These are phyloP conservation scores for Eubasilissa splendida DNA, from an alignment of 2,888 invertebrate species.

Conservation along the genomic window DNA sequence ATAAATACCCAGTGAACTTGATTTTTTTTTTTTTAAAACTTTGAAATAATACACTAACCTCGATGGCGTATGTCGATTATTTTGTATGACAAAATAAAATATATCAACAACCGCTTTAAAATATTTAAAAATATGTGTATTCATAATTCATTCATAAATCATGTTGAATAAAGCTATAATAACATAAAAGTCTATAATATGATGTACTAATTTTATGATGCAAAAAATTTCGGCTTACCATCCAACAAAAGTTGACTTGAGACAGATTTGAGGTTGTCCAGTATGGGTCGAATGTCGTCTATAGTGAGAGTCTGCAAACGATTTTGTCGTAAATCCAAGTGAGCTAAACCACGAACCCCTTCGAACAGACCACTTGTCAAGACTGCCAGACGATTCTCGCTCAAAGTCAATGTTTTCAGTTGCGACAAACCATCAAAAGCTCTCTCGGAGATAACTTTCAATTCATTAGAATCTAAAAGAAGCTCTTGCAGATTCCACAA, in stretches of 20 bases:
- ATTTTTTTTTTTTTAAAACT: too few relatives aligned
- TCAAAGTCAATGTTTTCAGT: constrained; percentile 80
- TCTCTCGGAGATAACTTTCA: constrained; percentile 82
- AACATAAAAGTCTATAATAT: too few relatives aligned
- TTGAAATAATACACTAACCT: too few relatives aligned
- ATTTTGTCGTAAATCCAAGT: constrained; percentile 85
- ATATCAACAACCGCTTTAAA: too few relatives aligned
- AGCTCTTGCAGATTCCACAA: constrained; percentile 82
- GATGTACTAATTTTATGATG: background rate
- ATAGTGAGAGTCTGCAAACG: constrained; percentile 83
- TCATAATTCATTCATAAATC: too few relatives aligned
- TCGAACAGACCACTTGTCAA: constrained; percentile 82
- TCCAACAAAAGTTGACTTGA: constrained; percentile 83
- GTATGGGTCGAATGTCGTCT: constrained; percentile 84
- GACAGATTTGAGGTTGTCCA: constrained; percentile 83
- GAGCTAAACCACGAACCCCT: constrained; percentile 81
- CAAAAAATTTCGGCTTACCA: constrained; percentile 73
- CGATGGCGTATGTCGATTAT: too few relatives aligned
- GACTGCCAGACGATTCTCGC: constrained; percentile 82
- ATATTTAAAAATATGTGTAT: too few relatives aligned
- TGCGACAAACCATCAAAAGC: constrained; percentile 85
- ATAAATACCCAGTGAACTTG: too few relatives aligned
- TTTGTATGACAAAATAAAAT: too few relatives aligned
- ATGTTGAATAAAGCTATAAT: too few relatives aligned
- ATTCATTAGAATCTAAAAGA: constrained; percentile 79